phyloP scores from a whole-genome alignment of 1,140 invertebrate species.

The Dendrolimus punctatus region DNA sequence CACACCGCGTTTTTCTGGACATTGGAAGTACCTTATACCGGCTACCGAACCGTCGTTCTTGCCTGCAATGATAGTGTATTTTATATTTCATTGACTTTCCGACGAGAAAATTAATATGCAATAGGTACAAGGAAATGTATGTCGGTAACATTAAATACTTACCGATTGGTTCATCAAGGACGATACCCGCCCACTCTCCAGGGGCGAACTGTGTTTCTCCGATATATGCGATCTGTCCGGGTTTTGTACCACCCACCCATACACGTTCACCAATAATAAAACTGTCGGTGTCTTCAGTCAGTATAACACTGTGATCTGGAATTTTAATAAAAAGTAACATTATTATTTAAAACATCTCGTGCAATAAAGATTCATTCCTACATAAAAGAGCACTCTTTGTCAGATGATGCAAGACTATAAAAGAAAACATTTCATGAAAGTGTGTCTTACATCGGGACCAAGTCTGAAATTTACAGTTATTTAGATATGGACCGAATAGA shows the following conservation, averaged over 20 bases:
- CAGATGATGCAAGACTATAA: conserved; percentile 4
- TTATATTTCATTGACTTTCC: neutral
- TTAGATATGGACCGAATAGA: conserved; percentile 43
- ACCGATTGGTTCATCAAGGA: conserved; percentile 95
- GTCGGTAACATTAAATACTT: conserved; percentile 11
- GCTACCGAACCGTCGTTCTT: conserved; percentile 98
- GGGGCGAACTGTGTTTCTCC: conserved; percentile 98
- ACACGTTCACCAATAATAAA: conserved; percentile 96
- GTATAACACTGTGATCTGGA: conserved; percentile 85
- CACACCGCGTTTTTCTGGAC: conserved; percentile 92
- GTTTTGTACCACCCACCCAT: conserved; percentile 96
- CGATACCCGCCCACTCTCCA: conserved; percentile 97
- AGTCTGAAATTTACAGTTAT: conserved; percentile 32
- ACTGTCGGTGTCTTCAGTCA: conserved; percentile 93
- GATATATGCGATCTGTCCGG: conserved; percentile 95
- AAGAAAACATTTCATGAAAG: conserved; percentile 36
- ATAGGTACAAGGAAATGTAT: neutral
- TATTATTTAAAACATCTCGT: neutral
- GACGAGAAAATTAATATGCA: neutral
- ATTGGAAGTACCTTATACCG: conserved; percentile 94
- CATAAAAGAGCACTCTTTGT: neutral
- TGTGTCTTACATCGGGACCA: conserved; percentile 16
- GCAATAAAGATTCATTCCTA: conserved; percentile 8
- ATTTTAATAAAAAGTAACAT: conserved; percentile 16
- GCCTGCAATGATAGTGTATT: conserved; percentile 70